Evolutionary conservation across 2,888 invertebrate genomes (phyloP).

Genomic region (Scaptomyza caliginosa): DNA sequence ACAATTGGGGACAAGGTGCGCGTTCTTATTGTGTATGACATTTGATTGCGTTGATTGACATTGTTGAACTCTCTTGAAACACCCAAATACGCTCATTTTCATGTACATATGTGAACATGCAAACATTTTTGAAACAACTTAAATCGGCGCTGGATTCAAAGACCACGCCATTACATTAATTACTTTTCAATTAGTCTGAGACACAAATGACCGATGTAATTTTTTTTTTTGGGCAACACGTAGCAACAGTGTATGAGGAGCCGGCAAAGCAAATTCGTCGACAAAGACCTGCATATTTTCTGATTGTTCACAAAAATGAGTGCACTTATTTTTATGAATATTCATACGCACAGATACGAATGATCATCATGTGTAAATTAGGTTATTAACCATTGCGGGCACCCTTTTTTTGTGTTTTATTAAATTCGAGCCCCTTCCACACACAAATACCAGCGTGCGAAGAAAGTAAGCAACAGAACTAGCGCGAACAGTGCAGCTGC

Average conservation of each 20-base stretch:
- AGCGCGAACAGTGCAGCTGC: conserved; percentile 22
- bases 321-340: neutral
- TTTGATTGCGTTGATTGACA: conserved; percentile 35
- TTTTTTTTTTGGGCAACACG: conserved; percentile 39
- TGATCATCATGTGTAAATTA: conserved; percentile 18
- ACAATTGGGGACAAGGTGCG: conserved; percentile 39
- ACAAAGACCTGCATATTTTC: conserved; percentile 31
- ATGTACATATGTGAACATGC: neutral
- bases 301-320: conserved; percentile 6
- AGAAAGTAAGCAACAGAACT: conserved; percentile 20
- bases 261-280: conserved; percentile 23
- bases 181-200: neutral
- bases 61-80: conserved; percentile 33
- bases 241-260: conserved; percentile 17
- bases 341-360: neutral
- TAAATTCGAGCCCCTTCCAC: conserved; percentile 13
- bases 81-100: too few species aligned
- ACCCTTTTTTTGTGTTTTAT: conserved; percentile 22
- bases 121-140: conserved; percentile 18
- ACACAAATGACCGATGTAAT: conserved; percentile 33
- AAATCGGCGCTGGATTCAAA: conserved; percentile 27
- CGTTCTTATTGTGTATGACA: conserved; percentile 17
- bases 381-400: conserved; percentile 30
- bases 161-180: conserved; percentile 22
- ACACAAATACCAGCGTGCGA: conserved; percentile 8